Evolutionary conservation across 2,797 vertebrate species (phyloP).

Genomic region (Onychomys torridus): DNA sequence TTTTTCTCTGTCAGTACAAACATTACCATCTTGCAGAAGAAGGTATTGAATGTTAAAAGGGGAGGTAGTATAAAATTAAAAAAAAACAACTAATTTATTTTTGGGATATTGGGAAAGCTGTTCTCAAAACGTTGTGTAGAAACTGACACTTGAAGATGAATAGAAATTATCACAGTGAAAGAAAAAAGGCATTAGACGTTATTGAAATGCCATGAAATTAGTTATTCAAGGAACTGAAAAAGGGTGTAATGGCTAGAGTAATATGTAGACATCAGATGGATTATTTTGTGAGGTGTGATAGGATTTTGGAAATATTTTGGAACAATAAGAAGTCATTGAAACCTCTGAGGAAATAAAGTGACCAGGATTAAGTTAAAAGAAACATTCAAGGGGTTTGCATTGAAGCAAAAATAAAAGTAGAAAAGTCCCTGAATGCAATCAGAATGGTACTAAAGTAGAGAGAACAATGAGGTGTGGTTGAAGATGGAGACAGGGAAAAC

Average conservation of each 20-base stretch:
- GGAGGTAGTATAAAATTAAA: neutral
- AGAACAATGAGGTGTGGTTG: neutral
- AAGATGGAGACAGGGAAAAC: neutral
- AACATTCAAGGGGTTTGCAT: neutral
- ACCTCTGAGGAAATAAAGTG: neutral
- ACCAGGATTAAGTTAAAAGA: neutral
- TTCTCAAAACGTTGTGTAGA: neutral
- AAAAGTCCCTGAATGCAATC: neutral
- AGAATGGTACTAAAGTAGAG: neutral
- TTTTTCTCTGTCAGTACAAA: neutral
- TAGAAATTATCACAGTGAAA: neutral
- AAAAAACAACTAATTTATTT: conserved; percentile 20
- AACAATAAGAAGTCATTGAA: neutral
- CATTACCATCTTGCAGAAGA: neutral
- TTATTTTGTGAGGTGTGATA: neutral
- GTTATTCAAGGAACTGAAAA: neutral
- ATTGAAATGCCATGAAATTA: neutral
- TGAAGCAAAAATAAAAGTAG: neutral
- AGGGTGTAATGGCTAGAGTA: neutral
- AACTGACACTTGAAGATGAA: neutral
- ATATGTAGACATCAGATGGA: neutral
- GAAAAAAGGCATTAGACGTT: neutral
- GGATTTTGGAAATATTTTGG: neutral
- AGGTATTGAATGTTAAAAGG: neutral
- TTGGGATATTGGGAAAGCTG: neutral